Percentiles rank a stretch among this genome's conserved stretches.
These are phyloP conservation scores for Larimichthys crocea DNA, from an alignment of 2,113 vertebrate species.

Conservation along the genomic window DNA sequence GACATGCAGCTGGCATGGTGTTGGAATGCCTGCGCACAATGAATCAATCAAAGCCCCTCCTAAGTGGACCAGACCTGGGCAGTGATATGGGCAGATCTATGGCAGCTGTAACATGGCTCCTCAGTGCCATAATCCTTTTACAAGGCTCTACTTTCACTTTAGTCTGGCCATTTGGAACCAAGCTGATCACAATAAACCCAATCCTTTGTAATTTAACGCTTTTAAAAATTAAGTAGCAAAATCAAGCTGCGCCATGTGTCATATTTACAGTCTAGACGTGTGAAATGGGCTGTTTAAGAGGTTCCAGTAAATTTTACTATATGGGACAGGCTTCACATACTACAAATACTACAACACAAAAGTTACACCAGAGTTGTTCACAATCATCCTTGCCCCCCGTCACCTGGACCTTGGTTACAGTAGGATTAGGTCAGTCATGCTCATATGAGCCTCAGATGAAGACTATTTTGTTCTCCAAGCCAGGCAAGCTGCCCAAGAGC, in stretches of 20 bases:
- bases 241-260: conserved; percentile 23
- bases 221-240: conserved; percentile 36
- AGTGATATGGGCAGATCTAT: conserved; percentile 54
- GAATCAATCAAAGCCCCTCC: conserved; percentile 72
- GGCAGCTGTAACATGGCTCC: conserved; percentile 73
- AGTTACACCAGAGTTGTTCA: conserved; percentile 22
- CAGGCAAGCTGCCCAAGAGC: conserved; percentile 27
- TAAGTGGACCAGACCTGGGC: conserved; percentile 57
- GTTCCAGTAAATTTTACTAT: conserved; percentile 25
- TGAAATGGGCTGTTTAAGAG: conserved; percentile 38
- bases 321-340: conserved; percentile 15
- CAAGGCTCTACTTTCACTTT: conserved; percentile 59
- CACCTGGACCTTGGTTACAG: conserved; percentile 17
- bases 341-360: conserved; percentile 1
- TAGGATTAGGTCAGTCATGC: conserved; percentile 33
- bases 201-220: conserved; percentile 44
- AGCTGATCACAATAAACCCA: conserved; percentile 29
- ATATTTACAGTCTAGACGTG: conserved; percentile 41
- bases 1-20: conserved; percentile 74
- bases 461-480: conserved; percentile 26
- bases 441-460: conserved; percentile 32
- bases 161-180: conserved; percentile 34
- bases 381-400: conserved; percentile 9
- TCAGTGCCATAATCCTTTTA: conserved; percentile 59
- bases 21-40: conserved; percentile 70